Evolutionary conservation across 2,113 vertebrate genomes (phyloP).

Genomic region (Eubucco bourcierii): DNA sequence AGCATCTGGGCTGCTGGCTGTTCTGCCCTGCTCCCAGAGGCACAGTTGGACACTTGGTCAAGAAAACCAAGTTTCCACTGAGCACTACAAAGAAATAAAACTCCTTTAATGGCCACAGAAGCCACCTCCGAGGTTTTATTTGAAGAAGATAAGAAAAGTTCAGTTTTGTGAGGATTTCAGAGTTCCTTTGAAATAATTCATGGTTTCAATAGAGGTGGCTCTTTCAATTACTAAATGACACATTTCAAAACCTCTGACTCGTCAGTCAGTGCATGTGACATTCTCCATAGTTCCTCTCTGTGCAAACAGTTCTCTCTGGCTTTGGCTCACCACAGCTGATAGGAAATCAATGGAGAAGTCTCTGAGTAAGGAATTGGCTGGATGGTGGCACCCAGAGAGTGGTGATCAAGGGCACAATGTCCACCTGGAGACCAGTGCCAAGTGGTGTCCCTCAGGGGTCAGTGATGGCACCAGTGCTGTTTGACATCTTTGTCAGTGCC

Average conservation of each 20-base stretch:
- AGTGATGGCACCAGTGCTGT: too few species aligned
- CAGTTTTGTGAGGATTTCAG: background rate
- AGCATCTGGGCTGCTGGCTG: background rate
- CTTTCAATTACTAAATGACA: background rate
- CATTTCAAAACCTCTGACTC: background rate
- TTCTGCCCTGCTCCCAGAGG: background rate
- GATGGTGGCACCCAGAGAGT: too few species aligned
- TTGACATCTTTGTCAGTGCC: too few species aligned
- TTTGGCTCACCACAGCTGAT: background rate
- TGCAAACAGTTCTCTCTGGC: background rate
- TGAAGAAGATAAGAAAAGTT: background rate
- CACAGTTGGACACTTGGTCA: background rate
- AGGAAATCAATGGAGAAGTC: background rate
- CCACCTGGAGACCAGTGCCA: too few species aligned
- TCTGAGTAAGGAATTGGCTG: too few species aligned
- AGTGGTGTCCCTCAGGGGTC: too few species aligned
- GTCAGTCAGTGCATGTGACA: background rate
- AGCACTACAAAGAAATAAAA: background rate
- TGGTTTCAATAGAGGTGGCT: background rate
- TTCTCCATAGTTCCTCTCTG: background rate
- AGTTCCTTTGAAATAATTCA: background rate
- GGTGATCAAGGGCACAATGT: too few species aligned
- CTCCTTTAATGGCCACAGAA: background rate
- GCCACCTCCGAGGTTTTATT: background rate
- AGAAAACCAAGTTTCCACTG: background rate